phyloP scores from a whole-genome alignment of 2,888 invertebrate species.

The Rosalia funebris region DNA sequence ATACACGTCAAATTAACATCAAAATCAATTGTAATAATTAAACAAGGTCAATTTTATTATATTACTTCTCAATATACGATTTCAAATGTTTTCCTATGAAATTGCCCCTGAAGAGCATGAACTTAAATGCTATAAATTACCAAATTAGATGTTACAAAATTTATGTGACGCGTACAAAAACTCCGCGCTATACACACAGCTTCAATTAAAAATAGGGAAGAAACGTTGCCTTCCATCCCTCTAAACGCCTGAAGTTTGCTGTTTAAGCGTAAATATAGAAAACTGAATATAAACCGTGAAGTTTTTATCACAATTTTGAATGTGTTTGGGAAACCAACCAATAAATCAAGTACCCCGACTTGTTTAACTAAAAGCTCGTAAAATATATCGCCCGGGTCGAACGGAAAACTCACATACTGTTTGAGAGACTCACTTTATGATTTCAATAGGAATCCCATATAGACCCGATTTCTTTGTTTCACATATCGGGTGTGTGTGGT shows the following conservation, averaged over 20 bases:
- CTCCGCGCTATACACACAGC: background rate
- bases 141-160: no score
- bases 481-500: no score
- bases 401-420: constrained; percentile 38
- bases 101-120: no score
- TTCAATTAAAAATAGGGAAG: background rate
- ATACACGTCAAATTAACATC: no score
- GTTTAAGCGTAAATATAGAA: constrained; percentile 1
- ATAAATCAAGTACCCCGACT: constrained; percentile 54
- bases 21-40: no score
- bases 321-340: constrained; percentile 35
- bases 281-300: constrained; percentile 22
- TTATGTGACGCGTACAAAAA: no score
- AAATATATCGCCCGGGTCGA: constrained; percentile 55
- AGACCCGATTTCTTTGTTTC: no score
- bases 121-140: no score
- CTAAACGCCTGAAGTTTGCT: background rate
- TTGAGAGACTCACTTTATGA: constrained; percentile 17
- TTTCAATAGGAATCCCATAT: background rate
- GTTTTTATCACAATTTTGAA: constrained; percentile 39
- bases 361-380: constrained; percentile 58
- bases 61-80: no score
- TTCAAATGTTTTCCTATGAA: no score
- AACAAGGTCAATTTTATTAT: no score
- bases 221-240: background rate